These are phyloP conservation scores for Ectemnius lituratus DNA, from an alignment of 2,888 invertebrate species.

Conservation along the genomic window DNA sequence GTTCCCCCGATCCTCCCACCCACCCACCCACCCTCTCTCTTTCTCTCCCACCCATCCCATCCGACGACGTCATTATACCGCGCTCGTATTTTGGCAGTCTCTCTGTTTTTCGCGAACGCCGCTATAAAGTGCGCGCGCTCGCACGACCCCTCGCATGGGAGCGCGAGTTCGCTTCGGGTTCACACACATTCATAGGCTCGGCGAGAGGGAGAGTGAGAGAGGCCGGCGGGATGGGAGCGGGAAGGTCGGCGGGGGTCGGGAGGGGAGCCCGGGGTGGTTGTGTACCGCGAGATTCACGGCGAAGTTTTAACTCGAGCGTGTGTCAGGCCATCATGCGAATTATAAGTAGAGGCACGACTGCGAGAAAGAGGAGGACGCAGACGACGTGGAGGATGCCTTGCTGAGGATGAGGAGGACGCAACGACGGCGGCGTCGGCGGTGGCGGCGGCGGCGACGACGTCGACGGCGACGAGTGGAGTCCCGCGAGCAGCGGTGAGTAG, in stretches of 20 bases:
- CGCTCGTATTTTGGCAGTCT: slow-evolving; percentile 54
- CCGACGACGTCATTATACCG: slow-evolving; percentile 30
- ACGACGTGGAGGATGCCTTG: slow-evolving; percentile 14
- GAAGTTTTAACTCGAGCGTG: slow-evolving; percentile 71
- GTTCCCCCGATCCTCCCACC: neutral
- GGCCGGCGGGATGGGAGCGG: slow-evolving; percentile 25
- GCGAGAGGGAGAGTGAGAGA: neutral
- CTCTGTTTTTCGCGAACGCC: slow-evolving; percentile 39
- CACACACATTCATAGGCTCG: too few relatives aligned
- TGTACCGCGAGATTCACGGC: slow-evolving; percentile 56
- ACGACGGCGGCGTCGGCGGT: too few relatives aligned
- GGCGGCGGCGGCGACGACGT: slow-evolving; percentile 7
- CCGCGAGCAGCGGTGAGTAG: too few relatives aligned
- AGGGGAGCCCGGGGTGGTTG: too few relatives aligned
- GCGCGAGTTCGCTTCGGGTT: slow-evolving; percentile 4
- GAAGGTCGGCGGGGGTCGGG: slow-evolving; percentile 34
- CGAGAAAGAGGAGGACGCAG: slow-evolving; percentile 34
- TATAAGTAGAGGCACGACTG: slow-evolving; percentile 63
- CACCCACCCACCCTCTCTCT: neutral
- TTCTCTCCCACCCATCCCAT: neutral
- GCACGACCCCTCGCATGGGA: slow-evolving; percentile 45
- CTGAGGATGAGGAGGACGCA: slow-evolving; percentile 19
- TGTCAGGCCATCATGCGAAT: slow-evolving; percentile 70
- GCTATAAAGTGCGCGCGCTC: slow-evolving; percentile 28
- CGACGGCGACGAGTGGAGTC: slow-evolving; percentile 32